phyloP scores from a whole-genome alignment of 2,113 vertebrate genomes.

The Chamaea fasciata region DNA sequence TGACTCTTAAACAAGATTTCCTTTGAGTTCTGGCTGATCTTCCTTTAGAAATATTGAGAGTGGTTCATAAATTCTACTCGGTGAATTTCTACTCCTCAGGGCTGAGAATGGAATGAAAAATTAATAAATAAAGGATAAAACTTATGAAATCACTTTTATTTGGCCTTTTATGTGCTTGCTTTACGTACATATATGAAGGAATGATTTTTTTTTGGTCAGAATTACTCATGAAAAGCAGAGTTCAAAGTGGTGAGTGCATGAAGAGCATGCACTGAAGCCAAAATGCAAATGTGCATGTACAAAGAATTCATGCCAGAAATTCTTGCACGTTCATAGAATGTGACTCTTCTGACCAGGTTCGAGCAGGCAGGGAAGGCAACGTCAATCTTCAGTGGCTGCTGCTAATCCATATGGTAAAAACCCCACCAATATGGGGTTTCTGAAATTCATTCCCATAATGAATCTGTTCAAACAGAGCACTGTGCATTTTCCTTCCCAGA shows the following conservation, averaged over 20 bases:
- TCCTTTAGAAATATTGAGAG: neutral
- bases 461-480: neutral
- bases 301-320: constrained; percentile 41
- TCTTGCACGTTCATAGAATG: constrained; percentile 35
- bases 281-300: constrained; percentile 41
- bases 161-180: neutral
- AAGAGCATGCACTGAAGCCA: constrained; percentile 4
- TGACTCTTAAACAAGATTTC: neutral
- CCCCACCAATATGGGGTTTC: neutral
- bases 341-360: neutral
- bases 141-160: neutral
- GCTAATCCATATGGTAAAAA: neutral
- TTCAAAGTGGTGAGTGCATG: neutral
- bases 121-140: neutral
- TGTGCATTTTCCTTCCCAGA: rapidly evolving
- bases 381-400: neutral
- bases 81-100: neutral
- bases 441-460: neutral
- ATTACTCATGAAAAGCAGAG: neutral
- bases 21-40: neutral
- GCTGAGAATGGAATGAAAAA: neutral
- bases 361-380: neutral
- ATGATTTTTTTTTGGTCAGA: neutral
- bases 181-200: neutral
- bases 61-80: neutral